phyloP scores from a whole-genome alignment of 1,140 invertebrate genomes.

The Zaprionus lachaisei region DNA sequence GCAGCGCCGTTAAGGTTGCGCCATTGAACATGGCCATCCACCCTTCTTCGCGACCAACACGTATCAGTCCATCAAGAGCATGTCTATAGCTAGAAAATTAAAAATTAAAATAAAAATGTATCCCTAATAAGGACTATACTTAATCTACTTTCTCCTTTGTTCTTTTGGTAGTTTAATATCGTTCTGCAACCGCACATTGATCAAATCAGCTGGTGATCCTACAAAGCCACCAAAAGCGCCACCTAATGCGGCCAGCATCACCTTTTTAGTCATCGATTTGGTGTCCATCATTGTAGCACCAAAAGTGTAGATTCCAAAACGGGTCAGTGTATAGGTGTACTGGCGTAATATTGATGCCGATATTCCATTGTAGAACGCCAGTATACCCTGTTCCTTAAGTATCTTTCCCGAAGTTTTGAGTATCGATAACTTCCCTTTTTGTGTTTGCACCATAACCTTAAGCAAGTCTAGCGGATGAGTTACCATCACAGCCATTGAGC shows the following conservation, averaged over 20 bases:
- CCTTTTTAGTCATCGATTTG: slow-evolving; percentile 45
- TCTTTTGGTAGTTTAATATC: slow-evolving; percentile 55
- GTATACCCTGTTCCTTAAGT: slow-evolving; percentile 84
- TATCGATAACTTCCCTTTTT: slow-evolving; percentile 90
- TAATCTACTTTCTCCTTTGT: slow-evolving; percentile 88
- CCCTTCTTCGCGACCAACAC: slow-evolving; percentile 94
- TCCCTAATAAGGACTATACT: slow-evolving; percentile 86
- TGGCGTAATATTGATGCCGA: slow-evolving; percentile 65
- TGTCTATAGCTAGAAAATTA: slow-evolving; percentile 97
- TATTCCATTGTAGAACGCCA: slow-evolving; percentile 83
- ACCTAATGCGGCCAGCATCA: slow-evolving; percentile 23
- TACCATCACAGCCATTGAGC: slow-evolving; percentile 94
- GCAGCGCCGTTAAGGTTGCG: slow-evolving; percentile 93
- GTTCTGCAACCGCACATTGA: slow-evolving; percentile 69
- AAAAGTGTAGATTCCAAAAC: slow-evolving; percentile 59
- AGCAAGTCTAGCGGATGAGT: slow-evolving; percentile 98
- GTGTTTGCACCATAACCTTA: slow-evolving; percentile 99
- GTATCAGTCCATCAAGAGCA: slow-evolving; percentile 95
- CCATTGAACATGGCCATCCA: slow-evolving; percentile 92
- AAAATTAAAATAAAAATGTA: slow-evolving; percentile 60
- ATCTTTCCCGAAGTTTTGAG: slow-evolving; percentile 21
- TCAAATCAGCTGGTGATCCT: slow-evolving; percentile 61
- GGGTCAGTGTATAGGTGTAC: slow-evolving; percentile 60
- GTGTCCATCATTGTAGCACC: slow-evolving; percentile 51
- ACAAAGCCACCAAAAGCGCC: slow-evolving; percentile 50